Conservation (phyloP, 2,888 invertebrate species). For the Venustoraphidia nigricollis region DNA sequence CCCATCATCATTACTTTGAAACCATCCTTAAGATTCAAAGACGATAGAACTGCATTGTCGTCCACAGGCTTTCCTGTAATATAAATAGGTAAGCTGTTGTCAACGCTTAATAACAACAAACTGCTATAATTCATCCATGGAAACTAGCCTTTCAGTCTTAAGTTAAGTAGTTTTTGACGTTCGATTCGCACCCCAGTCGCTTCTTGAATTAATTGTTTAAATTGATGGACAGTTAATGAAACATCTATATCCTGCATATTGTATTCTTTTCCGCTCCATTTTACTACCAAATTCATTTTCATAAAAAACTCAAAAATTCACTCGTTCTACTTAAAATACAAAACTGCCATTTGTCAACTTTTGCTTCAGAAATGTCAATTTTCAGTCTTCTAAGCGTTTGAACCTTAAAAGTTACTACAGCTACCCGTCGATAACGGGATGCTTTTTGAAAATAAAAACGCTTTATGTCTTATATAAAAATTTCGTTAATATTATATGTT, state of each 20-base stretch:
- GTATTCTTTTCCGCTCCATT: slow-evolving; percentile 90
- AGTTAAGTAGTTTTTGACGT: slow-evolving; percentile 82
- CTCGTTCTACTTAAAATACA: too few relatives aligned
- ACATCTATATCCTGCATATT: slow-evolving; percentile 58
- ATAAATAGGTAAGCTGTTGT: neutral
- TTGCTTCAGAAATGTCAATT: too few relatives aligned
- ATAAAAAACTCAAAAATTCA: too few relatives aligned
- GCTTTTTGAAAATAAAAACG: too few relatives aligned
- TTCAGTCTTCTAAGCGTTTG: too few relatives aligned
- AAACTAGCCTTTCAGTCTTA: slow-evolving; percentile 73
- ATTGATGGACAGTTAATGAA: slow-evolving; percentile 62
- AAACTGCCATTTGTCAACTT: too few relatives aligned
- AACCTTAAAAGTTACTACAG: too few relatives aligned
- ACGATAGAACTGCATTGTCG: slow-evolving; percentile 60
- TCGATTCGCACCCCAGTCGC: slow-evolving; percentile 85
- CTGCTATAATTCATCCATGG: slow-evolving; percentile 6
- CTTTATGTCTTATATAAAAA: too few relatives aligned
- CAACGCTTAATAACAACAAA: slow-evolving; percentile 10
- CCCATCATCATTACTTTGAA: slow-evolving; percentile 97
- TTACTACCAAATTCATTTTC: slow-evolving; percentile 48
- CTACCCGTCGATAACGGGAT: too few relatives aligned
- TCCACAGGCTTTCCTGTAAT: slow-evolving; percentile 65
- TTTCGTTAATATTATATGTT: too few relatives aligned
- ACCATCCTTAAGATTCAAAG: slow-evolving; percentile 67
- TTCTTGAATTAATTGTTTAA: slow-evolving; percentile 74